phyloP scores from a whole-genome alignment of 2,113 vertebrate species.

The Atrichornis clamosus region DNA sequence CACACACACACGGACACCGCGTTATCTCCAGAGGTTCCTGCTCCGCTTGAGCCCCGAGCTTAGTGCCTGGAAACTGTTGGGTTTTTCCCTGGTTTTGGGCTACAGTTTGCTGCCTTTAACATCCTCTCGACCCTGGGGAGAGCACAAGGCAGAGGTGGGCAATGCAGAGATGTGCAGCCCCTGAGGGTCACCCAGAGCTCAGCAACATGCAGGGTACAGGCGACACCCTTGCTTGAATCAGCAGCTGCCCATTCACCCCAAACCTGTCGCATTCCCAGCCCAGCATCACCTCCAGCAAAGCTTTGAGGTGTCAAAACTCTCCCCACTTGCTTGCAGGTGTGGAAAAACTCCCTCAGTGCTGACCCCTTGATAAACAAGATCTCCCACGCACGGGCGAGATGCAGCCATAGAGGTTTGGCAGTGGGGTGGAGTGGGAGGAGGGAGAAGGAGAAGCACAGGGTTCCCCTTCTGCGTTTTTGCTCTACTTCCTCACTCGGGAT shows the following conservation, averaged over 20 bases:
- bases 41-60: not conserved
- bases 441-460: not conserved
- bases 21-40: conserved; percentile 4
- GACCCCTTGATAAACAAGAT: not conserved
- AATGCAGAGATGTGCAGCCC: not conserved
- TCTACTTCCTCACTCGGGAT: fast-evolving
- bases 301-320: not conserved
- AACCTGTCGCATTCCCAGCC: not conserved
- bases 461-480: not conserved
- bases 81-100: not conserved
- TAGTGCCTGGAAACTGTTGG: not conserved
- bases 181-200: not conserved
- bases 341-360: not conserved
- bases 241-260: not conserved
- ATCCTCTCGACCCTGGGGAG: not conserved
- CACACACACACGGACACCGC: not conserved
- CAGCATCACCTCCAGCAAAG: not conserved
- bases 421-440: not conserved
- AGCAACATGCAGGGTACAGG: not conserved
- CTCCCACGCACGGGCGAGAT: fast-evolving
- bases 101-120: not conserved
- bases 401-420: not conserved
- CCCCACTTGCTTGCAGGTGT: fast-evolving
- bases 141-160: not conserved
- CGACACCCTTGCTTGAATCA: fast-evolving